Evolutionary conservation across 1,140 invertebrate species (phyloP), one percentile per base, ranked within the genome.

Genomic region (Orchestia grillus): DNA sequence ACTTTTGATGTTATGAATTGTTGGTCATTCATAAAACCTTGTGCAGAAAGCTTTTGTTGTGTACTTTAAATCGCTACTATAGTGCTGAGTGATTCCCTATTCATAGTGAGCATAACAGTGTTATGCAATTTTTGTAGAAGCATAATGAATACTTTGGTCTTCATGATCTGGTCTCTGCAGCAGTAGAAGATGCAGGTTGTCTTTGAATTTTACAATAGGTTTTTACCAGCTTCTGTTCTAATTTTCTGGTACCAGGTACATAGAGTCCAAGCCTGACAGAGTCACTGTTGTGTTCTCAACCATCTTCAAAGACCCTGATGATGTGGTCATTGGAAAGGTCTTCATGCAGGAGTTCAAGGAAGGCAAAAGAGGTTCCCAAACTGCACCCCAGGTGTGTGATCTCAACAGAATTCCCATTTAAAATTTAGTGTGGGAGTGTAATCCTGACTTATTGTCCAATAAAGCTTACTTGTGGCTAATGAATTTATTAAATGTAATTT

Each of bases 241-340:
- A 23, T 77, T 77, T 36, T 3, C 36, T 8, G 1, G 36, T 77
- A 28, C 11, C 62, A 99, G 99, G 98, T 99, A 99, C 97, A 99
- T 99, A 94, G 99, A 99, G 98, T 99, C 99, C 53, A 99, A 99
- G 98, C 98, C 99, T 97, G 99, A 99, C 98, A 98, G 99, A 97
- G 99, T 99, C 57, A 99, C 99, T 19, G 99, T 99, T 95, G 99
- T 99, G 96, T 99, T 99, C 97, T 99, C 99, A 97, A 99, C 99
- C 97, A 98, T 99, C 97, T 99, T 99, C 97, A 99, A 99, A 97
- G 99, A 99, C 97, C 99, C 99, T 97, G 99, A 99, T 97, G 99
- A 99, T 97, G 98, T 99, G 97, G 98, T 99, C 45, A 99, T 99
- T 97, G 99, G 99, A 42, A 99, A 99, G 98, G 99, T 99, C 96